Conservation (phyloP, 2,113 vertebrate species). For the Xenopus borealis region DNA sequence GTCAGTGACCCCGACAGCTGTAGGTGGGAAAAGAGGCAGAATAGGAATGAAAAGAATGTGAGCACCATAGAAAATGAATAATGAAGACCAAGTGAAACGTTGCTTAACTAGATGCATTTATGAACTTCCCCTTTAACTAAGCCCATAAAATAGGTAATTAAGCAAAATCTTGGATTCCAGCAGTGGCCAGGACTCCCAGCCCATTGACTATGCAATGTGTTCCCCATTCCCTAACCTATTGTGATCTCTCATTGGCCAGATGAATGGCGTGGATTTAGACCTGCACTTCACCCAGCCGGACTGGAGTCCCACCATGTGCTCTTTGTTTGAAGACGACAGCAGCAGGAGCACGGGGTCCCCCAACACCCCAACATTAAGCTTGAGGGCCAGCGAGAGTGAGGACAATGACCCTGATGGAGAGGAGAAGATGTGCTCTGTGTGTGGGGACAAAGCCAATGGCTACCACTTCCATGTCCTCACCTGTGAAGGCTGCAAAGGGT, state of each 20-base stretch:
- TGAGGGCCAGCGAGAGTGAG: not conserved
- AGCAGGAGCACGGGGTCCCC: constrained; percentile 13
- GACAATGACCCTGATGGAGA: not conserved
- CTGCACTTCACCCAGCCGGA: not conserved
- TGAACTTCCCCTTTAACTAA: too few species aligned
- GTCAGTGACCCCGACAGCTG: too few species aligned
- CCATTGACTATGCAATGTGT: not conserved
- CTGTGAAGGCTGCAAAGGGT: constrained; percentile 62
- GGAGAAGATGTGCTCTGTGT: constrained; percentile 57
- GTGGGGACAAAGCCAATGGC: constrained; percentile 59
- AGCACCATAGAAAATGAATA: too few species aligned
- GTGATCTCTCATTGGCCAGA: not conserved
- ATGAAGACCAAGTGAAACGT: too few species aligned
- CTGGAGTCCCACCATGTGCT: constrained; percentile 6
- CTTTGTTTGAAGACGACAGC: not conserved
- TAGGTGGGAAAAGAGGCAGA: too few species aligned
- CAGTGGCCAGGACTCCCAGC: too few species aligned
- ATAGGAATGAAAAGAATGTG: too few species aligned
- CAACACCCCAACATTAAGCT: not conserved
- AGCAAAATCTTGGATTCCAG: too few species aligned
- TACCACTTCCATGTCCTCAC: constrained; percentile 65
- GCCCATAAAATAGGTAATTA: too few species aligned
- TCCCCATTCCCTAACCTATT: too few species aligned
- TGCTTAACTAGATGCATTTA: too few species aligned
- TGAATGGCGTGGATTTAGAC: not conserved